Evolutionary conservation across 2,113 vertebrate genomes (phyloP), one percentile per base, ranked within the genome.

Genomic region (Kryptolebias marmoratus): DNA sequence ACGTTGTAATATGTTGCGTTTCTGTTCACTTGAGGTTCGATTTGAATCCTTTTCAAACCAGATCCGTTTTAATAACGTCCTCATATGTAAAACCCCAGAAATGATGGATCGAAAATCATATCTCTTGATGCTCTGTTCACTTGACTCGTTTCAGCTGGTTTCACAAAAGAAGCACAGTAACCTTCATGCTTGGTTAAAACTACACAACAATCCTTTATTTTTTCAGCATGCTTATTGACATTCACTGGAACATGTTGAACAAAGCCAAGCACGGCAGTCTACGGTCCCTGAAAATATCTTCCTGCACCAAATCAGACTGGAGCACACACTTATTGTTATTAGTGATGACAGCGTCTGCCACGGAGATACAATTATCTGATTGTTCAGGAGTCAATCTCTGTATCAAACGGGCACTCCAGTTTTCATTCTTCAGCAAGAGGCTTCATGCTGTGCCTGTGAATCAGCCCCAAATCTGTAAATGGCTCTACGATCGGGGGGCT

Each of bases 391-490:
- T 78, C 76, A 75, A 18, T 54, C 75, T 60, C 54, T 31, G 32
- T 31, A 68, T 65, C 36, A 64, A 60, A 75, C 27, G 9, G 47
- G 22, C 13, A 61, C 62, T 73, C 71, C 32, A 64, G 49, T 69
- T 64, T 83, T 47, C 45, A 6, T 58, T 68, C 60, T 61, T 65
- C 30, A 12, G 22, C 11, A 11, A 56, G 32, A n/a, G 61, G 53
- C 48, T 31, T 50, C 82, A 71, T 13, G 74, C 84, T 77, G 79
- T 27, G 84, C 55, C 56, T 50, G 68, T 73, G 77, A 85, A 76
- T 81, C 60, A 75, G 56, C 72, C 77, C 48, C 66, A 85, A 67
- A 82, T 84, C 49, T 76, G 74, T 76, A 68, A 86, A 81, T 74
- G 74, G 74, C 63, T 80, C 44, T 71, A 39, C 36, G 31, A 32